Percentiles rank a stretch among this genome's conserved stretches.
phyloP scores from a whole-genome alignment of 2,888 invertebrate genomes.

The Drosophila neonasuta region DNA sequence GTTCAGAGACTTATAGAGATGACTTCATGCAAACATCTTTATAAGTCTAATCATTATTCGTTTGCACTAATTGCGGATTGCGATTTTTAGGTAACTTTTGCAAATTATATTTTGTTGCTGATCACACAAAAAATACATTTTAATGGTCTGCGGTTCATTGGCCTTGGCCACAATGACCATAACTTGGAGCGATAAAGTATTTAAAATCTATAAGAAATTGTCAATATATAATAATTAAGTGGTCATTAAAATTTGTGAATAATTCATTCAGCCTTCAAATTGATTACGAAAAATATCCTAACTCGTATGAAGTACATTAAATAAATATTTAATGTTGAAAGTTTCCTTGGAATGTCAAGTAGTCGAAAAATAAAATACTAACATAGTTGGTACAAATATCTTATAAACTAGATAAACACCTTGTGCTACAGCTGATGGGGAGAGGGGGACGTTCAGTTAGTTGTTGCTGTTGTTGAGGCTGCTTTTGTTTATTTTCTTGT shows the following conservation, averaged over 20 bases:
- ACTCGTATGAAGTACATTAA: no score
- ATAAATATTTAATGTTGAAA: no score
- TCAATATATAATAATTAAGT: no score
- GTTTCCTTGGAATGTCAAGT: no score
- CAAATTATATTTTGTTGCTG: constrained; percentile 39
- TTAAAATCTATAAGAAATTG: not conserved
- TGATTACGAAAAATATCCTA: no score
- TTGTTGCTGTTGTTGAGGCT: constrained; percentile 24
- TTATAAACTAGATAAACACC: constrained; percentile 52
- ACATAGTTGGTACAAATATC: constrained; percentile 5
- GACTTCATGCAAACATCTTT: constrained; percentile 31
- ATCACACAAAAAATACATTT: constrained; percentile 43
- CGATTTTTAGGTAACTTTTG: not conserved
- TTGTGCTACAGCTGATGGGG: constrained; percentile 44
- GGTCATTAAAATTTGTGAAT: no score
- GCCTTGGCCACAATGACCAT: constrained; percentile 27
- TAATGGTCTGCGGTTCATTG: constrained; percentile 63
- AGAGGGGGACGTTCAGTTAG: not conserved
- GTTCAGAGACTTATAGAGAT: constrained; percentile 27
- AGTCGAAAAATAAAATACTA: not conserved
- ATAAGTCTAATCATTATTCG: constrained; percentile 5
- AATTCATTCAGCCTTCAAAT: no score
- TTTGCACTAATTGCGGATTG: not conserved
- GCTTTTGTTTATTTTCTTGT: constrained; percentile 21
- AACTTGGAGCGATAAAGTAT: constrained; percentile 8